Conservation (phyloP, 2,888 invertebrate species). For the Parthenolecanium corni region DNA sequence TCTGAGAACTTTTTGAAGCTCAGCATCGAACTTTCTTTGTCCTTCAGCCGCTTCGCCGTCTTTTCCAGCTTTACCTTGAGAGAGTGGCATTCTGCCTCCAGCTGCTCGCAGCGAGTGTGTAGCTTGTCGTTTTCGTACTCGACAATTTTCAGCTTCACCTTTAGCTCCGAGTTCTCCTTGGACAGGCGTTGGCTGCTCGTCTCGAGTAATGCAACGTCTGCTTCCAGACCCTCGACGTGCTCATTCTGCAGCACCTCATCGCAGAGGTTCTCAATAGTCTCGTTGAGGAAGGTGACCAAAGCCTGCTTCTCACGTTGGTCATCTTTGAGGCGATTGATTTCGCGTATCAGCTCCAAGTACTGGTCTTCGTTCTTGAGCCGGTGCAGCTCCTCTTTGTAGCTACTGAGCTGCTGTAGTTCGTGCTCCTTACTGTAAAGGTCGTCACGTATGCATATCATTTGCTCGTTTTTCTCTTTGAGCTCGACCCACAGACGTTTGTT, state of each 20-base stretch:
- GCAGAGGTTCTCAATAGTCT: conserved; percentile 12
- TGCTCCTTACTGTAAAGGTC: conserved; percentile 18
- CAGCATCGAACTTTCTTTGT: conserved; percentile 12
- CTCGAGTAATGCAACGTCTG: conserved; percentile 5
- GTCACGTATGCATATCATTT: conserved; percentile 9
- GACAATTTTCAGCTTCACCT: conserved; percentile 16
- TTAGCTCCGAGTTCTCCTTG: conserved; percentile 17
- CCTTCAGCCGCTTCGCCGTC: conserved; percentile 1
- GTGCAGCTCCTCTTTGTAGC: conserved; percentile 2
- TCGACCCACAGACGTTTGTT: conserved; percentile 20
- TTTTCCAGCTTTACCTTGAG: conserved; percentile 18
- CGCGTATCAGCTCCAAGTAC: conserved; percentile 1
- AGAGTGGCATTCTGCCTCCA: conserved; percentile 9
- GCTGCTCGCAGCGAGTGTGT: background rate
- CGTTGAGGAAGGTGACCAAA: conserved; percentile 11
- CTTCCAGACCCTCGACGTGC: conserved; percentile 14
- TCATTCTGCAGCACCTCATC: conserved; percentile 21
- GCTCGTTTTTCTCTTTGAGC: conserved; percentile 17
- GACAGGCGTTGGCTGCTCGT: background rate
- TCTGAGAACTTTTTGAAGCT: conserved; percentile 20
- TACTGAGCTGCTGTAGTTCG: background rate
- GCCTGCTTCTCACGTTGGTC: conserved; percentile 16
- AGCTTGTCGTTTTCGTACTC: conserved; percentile 22
- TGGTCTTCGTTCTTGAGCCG: conserved; percentile 3
- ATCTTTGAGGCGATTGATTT: conserved; percentile 3